phyloP scores from a whole-genome alignment of 2,113 vertebrate species.

The Gnathonemus longibarbis region DNA sequence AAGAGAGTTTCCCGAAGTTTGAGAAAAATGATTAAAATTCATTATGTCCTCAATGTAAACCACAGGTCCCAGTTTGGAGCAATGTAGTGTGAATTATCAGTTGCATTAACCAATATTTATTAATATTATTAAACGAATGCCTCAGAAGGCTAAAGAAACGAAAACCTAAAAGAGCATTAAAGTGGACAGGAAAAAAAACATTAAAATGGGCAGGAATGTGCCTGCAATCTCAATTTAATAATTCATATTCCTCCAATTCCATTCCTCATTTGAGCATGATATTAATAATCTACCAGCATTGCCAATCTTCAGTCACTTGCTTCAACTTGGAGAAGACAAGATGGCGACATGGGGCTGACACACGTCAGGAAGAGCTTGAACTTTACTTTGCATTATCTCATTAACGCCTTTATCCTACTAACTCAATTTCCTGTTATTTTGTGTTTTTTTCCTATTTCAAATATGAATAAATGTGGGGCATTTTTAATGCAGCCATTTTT shows the following conservation, averaged over 20 bases:
- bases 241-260: neutral
- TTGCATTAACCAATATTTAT: neutral
- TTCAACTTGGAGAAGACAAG: neutral
- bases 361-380: neutral
- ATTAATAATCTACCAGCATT: neutral
- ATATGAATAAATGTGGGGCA: neutral
- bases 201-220: neutral
- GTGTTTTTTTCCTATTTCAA: neutral
- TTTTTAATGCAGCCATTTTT: neutral
- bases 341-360: neutral
- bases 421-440: neutral
- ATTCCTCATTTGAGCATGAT: neutral
- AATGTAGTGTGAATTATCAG: neutral
- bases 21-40: neutral
- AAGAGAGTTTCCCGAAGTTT: neutral
- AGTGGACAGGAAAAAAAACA: neutral
- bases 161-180: neutral
- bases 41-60: neutral
- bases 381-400: neutral
- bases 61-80: neutral
- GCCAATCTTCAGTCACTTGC: neutral
- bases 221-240: neutral
- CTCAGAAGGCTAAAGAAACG: neutral
- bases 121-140: neutral
- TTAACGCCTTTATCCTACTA: neutral